Base-by-base conservation (phyloP, 2,888 invertebrate species). In the Leptogaster cylindrica region DNA sequence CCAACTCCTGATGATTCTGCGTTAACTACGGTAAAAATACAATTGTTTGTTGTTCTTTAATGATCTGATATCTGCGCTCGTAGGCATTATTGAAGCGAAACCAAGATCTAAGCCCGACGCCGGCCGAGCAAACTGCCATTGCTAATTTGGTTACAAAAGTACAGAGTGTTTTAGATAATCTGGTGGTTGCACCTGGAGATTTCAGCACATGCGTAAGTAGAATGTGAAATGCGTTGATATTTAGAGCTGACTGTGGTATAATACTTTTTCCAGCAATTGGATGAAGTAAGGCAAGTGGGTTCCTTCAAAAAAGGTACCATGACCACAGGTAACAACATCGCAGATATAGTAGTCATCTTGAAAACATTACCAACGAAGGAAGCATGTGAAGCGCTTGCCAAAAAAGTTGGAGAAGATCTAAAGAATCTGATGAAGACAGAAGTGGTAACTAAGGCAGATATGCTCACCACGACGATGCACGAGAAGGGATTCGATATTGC, bases 281-380 rank as follows among this genome's bases (percentile, higher is more conserved):
- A 95, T 77, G 97, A 97, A 81, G 95, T 97, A 0, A 87, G 97
- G 1, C 96, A 96, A 82, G 97, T 99, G 5, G 98, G 98, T 0
- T 95, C 97, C 0, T 97, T 95, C 81, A 98, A 98, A 81, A 97
- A 98, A 77, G 97, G 97, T 1, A 98, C 98, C 0, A 96, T 98
- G 92, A 88, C 97, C 78, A 90, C 93, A 0, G 95, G 96, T 1
- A 93, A 93, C 80, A 97, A 95, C 79, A 90, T 95, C 0, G 98
- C 97, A 0, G 97, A 98, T 76, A 91, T 98, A 70, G 97, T 97
- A 0, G 96, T 98, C 1, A 95, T 98, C 71, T 85, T 98, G 70
- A 97, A 97, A 84, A 96, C 97, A 0, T 80, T 97, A 64, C 98
- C 98, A 0, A 97, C 97, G 1, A 93, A 93, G 76, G 97, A 97